Evolutionary conservation across 1,140 invertebrate genomes (phyloP), one percentile per base, ranked within the genome.

Genomic region (Lasioglossum baleicum): DNA sequence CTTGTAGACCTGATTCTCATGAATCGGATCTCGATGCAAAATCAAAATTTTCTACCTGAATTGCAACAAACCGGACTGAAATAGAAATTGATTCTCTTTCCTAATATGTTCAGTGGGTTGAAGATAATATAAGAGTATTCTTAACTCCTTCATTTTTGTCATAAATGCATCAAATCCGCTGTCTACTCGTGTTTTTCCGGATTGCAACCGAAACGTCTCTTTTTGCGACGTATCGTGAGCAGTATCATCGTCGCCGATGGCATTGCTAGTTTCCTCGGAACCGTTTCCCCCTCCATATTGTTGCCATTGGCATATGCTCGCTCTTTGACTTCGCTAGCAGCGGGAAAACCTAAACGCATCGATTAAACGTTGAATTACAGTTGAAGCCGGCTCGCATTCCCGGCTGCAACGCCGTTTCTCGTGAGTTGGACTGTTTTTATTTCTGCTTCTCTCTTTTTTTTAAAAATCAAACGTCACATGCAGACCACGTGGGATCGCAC

Each of bases 401-500:
- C 77, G 56, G 44, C 63, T 26, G 7, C 53, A 26, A 53, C 56
- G 22, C 53, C 31, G 31, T 51, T 60, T 64, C 31, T 31, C 64
- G 40, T 22, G 7, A 35, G 48, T 83, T 44, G 61, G 60, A 63
- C 58, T 48, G 61, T 77, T 40, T n/a, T 53, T 65, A 69, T 68
- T 72, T 64, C 53, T 13, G 22, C 42, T 26, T 61, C 56, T 48
- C 73, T 58, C 20, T 74, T 69, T 74, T 66, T 48, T 67, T 72
- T 69, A 82, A 80, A 88, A 80, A 88, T 85, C 68, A 82, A 85
- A 80, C 77, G 87, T 88, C 88, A 88, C 86, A 81, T 81, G 84
- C 85, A 85, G 84, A 84, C 88, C 90, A 91, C 89, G 90, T 91
- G 90, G 88, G 79, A 80, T 44, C 58, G 3, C 79, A 58, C 22